Evolutionary conservation across 2,113 vertebrate species (phyloP).

Genomic region (Bubalus kerabau): DNA sequence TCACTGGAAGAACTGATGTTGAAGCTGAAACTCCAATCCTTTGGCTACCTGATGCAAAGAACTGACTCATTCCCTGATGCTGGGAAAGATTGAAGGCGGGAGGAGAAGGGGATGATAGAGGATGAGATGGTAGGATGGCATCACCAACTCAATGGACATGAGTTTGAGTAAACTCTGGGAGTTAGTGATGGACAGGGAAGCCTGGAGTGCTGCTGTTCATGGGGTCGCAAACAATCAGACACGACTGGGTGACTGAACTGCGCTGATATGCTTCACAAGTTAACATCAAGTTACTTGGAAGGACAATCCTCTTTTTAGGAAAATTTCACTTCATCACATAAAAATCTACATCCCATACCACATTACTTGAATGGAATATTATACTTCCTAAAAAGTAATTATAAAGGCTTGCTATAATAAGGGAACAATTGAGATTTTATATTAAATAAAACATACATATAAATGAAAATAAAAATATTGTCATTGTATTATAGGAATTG

Average conservation of each 20-base stretch:
- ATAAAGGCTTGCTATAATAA: not conserved
- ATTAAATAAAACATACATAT: not conserved
- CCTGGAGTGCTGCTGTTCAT: accelerated
- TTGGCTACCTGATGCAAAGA: too few species aligned
- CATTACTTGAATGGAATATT: not conserved
- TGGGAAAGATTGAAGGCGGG: too few species aligned
- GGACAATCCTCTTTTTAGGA: not conserved
- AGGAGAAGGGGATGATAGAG: too few species aligned
- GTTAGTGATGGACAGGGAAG: not conserved
- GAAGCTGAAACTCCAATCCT: too few species aligned
- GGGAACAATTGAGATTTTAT: not conserved
- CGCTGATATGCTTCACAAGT: not conserved
- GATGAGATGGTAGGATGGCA: not conserved
- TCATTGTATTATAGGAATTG: not conserved
- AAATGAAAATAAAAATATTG: not conserved
- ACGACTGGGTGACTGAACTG: not conserved
- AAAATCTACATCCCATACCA: not conserved
- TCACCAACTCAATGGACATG: not conserved
- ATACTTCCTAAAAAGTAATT: not conserved
- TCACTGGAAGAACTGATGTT: too few species aligned
- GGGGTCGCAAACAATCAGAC: accelerated
- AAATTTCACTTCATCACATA: not conserved
- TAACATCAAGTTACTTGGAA: not conserved
- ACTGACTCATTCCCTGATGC: too few species aligned
- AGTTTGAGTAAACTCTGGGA: not conserved